Base-by-base conservation (phyloP, 1,140 invertebrate genomes). In the Oscheius sp. region DNA sequence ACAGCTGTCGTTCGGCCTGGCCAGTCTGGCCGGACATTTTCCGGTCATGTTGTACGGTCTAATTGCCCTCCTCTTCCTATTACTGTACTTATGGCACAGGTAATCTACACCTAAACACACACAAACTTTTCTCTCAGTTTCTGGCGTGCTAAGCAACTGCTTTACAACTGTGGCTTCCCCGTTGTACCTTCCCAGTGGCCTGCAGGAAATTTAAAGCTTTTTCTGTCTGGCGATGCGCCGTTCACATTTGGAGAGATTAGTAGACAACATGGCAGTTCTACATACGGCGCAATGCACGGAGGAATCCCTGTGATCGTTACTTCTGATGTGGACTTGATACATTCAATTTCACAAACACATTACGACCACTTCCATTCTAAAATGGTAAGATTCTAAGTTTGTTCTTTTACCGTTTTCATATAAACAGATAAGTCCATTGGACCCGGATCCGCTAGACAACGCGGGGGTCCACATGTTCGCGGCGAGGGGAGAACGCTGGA, bases 401-500 rank as follows among this genome's bases (percentile, higher is more conserved):
- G 10, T 64, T 13, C n/a, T n/a, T n/a, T n/a, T n/a, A n/a, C n/a
- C n/a, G n/a, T n/a, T n/a, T n/a, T n/a, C n/a, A n/a, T n/a, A n/a
- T n/a, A n/a, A n/a, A n/a, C 29, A 64, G 34, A 38, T 2, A 3
- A 38, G 23, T 28, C n/a, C 29, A 3, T 38, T 64, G 7, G 34
- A 49, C 7, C 49, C 35, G 58, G 67, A 68, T 28, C 67, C 67
- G 1, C 52, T 61, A n/a, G 35, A 49, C 28, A 35, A 34, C 20
- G 32, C 52, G 1, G 55, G 35, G 28, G 55, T 68, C 28, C 67
- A 68, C 32, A 68, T 68, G 67, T 68, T 68, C 36, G 52, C 67
- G 15, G 67, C 67, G 1, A 45, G 55, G 35, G 67, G 67, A 26
- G 67, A 68, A 31, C 67, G 67, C 3, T 68, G 67, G 67, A 68